Conservation (phyloP, 2,888 invertebrate genomes). For the Calameuta filiformis region DNA sequence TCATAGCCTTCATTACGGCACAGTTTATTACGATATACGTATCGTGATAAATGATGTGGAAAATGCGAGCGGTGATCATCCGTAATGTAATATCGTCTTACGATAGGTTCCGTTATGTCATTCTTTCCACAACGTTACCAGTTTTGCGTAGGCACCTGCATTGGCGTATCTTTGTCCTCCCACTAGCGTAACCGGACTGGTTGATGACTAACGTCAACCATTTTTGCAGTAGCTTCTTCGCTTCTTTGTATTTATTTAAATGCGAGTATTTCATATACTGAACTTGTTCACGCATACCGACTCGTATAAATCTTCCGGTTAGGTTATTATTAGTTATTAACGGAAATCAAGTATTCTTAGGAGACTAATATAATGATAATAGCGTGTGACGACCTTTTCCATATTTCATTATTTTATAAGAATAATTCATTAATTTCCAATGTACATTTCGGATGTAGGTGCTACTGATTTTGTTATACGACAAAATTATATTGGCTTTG, state of each 20-base stretch:
- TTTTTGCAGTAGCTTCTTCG: background rate
- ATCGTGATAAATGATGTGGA: background rate
- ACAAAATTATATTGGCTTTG: background rate
- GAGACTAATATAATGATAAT: background rate
- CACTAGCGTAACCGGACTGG: background rate
- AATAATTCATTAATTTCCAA: background rate
- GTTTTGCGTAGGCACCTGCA: background rate
- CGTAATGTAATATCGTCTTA: background rate
- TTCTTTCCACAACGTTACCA: background rate
- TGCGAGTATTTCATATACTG: background rate
- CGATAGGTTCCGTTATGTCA: background rate
- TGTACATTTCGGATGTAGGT: background rate
- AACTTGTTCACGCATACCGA: background rate
- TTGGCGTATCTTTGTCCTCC: background rate
- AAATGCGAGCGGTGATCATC: background rate
- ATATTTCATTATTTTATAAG: background rate
- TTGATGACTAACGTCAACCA: background rate
- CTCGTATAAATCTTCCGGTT: too few species aligned
- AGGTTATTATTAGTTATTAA: background rate
- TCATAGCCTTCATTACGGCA: background rate
- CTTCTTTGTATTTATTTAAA: background rate
- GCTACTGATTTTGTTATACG: too few species aligned
- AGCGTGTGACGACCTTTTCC: background rate
- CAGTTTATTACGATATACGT: background rate
- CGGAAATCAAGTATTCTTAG: background rate